phyloP scores from a whole-genome alignment of 2,888 invertebrate genomes.

The Bembecia ichneumoniformis region DNA sequence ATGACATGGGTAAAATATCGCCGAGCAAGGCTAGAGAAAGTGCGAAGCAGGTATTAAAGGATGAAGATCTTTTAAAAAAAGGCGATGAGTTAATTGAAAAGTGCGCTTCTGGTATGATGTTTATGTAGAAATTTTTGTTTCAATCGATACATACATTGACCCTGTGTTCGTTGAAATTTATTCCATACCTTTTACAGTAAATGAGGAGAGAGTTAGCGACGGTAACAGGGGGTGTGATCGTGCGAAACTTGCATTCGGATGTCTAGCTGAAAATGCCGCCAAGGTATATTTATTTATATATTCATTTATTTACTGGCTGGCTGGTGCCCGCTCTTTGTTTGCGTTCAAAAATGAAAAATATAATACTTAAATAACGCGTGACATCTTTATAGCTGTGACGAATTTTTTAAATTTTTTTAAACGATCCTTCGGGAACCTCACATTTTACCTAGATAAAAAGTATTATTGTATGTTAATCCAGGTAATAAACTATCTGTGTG shows the following conservation, averaged over 20 bases:
- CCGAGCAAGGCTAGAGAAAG: constrained; percentile 19
- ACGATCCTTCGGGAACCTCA: too few relatives aligned
- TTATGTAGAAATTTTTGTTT: background rate
- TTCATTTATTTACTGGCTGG: too few relatives aligned
- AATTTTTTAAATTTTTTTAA: too few relatives aligned
- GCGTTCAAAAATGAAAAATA: too few relatives aligned
- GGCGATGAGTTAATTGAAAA: constrained; percentile 26
- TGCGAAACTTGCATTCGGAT: constrained; percentile 33
- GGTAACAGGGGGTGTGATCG: constrained; percentile 37
- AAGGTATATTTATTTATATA: constrained; percentile 22
- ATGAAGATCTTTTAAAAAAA: constrained; percentile 26
- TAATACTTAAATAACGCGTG: too few relatives aligned
- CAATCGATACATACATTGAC: background rate
- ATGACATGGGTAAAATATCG: constrained; percentile 33
- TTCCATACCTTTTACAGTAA: constrained; percentile 24
- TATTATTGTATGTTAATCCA: too few relatives aligned
- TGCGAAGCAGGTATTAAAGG: constrained; percentile 30
- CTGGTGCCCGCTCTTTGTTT: too few relatives aligned
- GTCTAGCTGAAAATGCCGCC: constrained; percentile 32
- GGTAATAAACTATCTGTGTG: too few relatives aligned
- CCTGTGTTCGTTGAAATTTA: too few relatives aligned
- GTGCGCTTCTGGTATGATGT: constrained; percentile 28
- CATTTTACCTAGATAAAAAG: too few relatives aligned
- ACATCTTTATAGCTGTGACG: too few relatives aligned
- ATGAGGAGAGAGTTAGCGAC: constrained; percentile 27